A percentile compares a stretch with the other conserved stretches of the same genome.
These are phyloP conservation scores for Enteromius fasciolatus DNA, from an alignment of 2,797 vertebrate species.

Conservation along the genomic window DNA sequence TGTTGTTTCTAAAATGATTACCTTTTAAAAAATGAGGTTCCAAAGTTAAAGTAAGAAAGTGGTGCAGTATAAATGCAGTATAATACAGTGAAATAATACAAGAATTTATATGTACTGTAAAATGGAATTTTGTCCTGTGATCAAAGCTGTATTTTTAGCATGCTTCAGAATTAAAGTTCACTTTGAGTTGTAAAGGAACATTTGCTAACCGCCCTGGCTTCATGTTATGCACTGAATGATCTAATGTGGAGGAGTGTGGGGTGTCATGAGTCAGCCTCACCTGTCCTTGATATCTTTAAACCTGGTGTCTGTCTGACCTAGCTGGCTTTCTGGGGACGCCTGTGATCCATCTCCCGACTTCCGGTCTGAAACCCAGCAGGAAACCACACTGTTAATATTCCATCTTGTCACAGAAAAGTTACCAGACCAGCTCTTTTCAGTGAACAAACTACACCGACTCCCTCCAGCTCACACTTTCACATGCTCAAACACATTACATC, in stretches of 20 bases:
- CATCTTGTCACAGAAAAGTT: neutral
- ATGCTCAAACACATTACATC: slow-evolving; percentile 20
- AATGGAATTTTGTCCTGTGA: neutral
- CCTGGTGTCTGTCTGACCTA: slow-evolving; percentile 72
- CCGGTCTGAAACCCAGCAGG: slow-evolving; percentile 68
- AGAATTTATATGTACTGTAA: neutral
- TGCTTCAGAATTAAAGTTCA: neutral
- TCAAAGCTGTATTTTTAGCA: neutral
- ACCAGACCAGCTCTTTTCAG: neutral
- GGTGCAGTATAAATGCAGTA: no score
- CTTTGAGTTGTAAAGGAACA: neutral
- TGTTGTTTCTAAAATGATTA: neutral
- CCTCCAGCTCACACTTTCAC: slow-evolving; percentile 17
- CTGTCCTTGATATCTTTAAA: slow-evolving; percentile 77
- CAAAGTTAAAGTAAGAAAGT: neutral
- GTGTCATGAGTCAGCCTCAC: slow-evolving; percentile 64
- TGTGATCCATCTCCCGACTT: slow-evolving; percentile 73
- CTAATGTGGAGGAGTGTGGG: neutral
- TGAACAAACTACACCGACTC: neutral
- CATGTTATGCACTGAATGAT: neutral
- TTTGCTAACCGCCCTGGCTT: neutral
- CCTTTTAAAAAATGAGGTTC: neutral
- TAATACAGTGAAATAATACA: neutral
- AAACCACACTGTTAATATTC: slow-evolving; percentile 1
- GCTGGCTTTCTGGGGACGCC: slow-evolving; percentile 25